Conservation (phyloP, 2,113 vertebrate species). For the Chamaea fasciata region DNA sequence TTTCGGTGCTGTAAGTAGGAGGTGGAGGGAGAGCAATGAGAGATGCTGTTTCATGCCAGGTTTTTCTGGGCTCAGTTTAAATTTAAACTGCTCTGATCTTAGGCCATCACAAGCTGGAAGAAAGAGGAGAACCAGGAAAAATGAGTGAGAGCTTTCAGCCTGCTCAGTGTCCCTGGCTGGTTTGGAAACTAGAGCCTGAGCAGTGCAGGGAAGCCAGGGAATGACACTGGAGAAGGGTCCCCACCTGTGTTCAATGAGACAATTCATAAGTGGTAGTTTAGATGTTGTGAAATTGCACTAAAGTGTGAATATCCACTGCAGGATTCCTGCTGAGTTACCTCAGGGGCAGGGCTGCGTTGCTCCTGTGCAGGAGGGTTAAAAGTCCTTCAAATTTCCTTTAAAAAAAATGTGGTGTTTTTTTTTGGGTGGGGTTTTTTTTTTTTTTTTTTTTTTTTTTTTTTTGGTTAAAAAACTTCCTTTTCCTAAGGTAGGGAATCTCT, state of each 20-base stretch:
- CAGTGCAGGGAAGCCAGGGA: neutral
- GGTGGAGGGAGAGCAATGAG: neutral
- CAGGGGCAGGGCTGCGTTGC: accelerated
- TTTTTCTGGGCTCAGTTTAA: neutral
- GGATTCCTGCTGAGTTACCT: neutral
- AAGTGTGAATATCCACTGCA: neutral
- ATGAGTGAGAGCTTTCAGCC: neutral
- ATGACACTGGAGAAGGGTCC: accelerated
- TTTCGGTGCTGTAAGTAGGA: neutral
- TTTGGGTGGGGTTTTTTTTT: too few relatives aligned
- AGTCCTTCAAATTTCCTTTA: neutral
- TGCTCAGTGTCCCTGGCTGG: neutral
- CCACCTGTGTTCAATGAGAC: too few relatives aligned
- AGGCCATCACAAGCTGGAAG: neutral
- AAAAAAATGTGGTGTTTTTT: too few relatives aligned
- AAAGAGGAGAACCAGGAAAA: neutral
- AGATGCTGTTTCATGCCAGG: accelerated
- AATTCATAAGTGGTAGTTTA: neutral
- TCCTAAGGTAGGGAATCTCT: accelerated
- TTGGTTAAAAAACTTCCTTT: neutral
- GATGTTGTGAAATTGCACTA: neutral
- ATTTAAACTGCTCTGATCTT: neutral
- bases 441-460: too few relatives aligned
- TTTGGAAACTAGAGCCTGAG: neutral
- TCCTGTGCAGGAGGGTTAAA: neutral